Conservation (phyloP, 2,113 vertebrate species). For the Recurvirostra avosetta region DNA sequence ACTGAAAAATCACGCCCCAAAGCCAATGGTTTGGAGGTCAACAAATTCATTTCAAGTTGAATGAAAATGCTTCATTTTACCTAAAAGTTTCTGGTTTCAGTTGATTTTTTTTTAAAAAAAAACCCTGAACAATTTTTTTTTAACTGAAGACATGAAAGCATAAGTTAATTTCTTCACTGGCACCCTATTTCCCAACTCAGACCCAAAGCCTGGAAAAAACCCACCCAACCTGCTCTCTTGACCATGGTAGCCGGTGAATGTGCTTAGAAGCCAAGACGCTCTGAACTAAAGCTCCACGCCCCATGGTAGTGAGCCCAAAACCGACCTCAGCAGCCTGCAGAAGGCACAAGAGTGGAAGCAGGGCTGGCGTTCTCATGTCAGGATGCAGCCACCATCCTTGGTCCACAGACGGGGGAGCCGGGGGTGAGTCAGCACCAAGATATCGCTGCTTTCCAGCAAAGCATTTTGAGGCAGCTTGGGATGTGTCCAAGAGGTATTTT, state of each 20-base stretch:
- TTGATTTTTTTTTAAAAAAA: background rate
- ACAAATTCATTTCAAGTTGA: background rate
- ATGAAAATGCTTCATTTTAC: background rate
- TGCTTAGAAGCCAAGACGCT: background rate
- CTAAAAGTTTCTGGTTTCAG: background rate
- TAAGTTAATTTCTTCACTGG: background rate
- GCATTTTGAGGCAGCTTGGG: background rate
- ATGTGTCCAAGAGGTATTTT: background rate
- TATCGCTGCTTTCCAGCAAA: background rate
- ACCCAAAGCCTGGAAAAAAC: background rate
- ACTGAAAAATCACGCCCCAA: background rate
- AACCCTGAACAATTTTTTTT: background rate
- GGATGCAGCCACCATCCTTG: background rate
- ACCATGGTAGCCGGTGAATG: fast-evolving
- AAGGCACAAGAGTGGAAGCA: background rate
- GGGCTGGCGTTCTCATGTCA: background rate
- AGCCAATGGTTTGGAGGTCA: background rate
- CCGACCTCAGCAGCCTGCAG: background rate
- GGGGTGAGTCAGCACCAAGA: background rate
- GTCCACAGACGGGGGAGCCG: fast-evolving
- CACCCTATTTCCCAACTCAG: background rate
- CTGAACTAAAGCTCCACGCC: background rate
- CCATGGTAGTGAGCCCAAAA: background rate
- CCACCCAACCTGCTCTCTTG: background rate
- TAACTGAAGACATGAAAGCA: background rate